Evolutionary conservation across 2,797 vertebrate genomes (phyloP).

Genomic region (Microchirus variegatus): DNA sequence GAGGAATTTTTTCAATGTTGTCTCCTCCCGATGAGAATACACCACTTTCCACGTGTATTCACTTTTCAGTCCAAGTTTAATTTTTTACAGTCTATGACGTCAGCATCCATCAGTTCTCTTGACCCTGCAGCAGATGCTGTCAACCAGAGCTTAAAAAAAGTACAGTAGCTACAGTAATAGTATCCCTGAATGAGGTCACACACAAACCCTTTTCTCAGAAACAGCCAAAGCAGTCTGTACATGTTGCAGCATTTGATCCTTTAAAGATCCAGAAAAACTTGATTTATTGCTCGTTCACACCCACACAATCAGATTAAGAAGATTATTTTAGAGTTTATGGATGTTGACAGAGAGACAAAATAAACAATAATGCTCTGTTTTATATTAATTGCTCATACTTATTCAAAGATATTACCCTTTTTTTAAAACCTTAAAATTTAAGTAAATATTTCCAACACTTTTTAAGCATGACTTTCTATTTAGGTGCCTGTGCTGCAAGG

Average conservation of each 20-base stretch:
- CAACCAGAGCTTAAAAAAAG: conserved; percentile 32
- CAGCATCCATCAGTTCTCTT: neutral
- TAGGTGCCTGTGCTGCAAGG: no score
- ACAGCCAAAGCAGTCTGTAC: neutral
- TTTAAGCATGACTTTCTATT: no score
- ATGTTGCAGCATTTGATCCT: neutral
- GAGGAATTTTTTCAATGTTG: no score
- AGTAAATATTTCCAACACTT: no score
- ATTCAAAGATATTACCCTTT: neutral
- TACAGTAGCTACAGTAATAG: neutral
- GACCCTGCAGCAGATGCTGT: conserved; percentile 7
- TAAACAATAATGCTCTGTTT: neutral
- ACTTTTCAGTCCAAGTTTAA: no score
- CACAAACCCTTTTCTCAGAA: neutral
- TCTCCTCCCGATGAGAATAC: no score
- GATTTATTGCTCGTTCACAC: neutral
- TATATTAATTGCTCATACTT: neutral
- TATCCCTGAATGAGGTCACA: no score
- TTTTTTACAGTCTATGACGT: neutral
- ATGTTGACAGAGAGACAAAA: neutral
- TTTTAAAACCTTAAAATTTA: no score
- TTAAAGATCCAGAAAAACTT: neutral
- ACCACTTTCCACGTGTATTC: no score
- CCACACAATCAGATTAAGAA: neutral
- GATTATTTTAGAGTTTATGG: neutral